phyloP scores from a whole-genome alignment of 2,797 vertebrate species.

The Anguilla megastoma region DNA sequence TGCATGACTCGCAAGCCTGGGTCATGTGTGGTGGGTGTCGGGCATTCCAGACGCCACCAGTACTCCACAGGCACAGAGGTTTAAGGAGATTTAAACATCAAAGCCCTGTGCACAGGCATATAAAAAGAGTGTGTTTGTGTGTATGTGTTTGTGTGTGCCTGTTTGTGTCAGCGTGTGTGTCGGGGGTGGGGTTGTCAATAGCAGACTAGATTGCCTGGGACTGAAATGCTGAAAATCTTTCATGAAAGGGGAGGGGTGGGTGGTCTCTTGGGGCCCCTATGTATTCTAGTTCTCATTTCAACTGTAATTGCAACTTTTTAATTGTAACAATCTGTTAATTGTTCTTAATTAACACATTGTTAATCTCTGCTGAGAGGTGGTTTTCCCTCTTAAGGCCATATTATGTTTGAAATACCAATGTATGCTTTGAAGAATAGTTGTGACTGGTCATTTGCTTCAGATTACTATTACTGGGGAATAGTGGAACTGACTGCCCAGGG shows the following conservation, averaged over 20 bases:
- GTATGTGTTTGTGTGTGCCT: background rate
- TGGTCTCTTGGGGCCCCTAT: background rate
- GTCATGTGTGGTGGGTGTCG: background rate
- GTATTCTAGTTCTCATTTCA: background rate
- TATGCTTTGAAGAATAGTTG: background rate
- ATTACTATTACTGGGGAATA: too few species aligned
- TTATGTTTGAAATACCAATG: background rate
- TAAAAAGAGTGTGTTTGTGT: background rate
- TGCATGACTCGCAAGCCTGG: background rate
- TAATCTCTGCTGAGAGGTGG: background rate
- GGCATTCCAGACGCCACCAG: constrained; percentile 14
- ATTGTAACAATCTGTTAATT: background rate
- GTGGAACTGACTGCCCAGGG: too few species aligned
- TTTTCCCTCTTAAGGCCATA: background rate
- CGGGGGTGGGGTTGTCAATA: background rate
- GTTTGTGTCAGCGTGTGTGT: background rate
- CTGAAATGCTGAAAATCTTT: background rate
- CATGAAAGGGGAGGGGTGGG: background rate
- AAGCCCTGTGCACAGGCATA: background rate
- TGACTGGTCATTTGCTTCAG: background rate
- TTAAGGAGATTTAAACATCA: constrained; percentile 21
- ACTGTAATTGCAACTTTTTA: background rate
- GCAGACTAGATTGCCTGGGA: background rate
- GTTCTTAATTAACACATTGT: background rate
- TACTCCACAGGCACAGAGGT: background rate